Conservation (phyloP, 2,888 invertebrate species). For the Apamea monoglypha region DNA sequence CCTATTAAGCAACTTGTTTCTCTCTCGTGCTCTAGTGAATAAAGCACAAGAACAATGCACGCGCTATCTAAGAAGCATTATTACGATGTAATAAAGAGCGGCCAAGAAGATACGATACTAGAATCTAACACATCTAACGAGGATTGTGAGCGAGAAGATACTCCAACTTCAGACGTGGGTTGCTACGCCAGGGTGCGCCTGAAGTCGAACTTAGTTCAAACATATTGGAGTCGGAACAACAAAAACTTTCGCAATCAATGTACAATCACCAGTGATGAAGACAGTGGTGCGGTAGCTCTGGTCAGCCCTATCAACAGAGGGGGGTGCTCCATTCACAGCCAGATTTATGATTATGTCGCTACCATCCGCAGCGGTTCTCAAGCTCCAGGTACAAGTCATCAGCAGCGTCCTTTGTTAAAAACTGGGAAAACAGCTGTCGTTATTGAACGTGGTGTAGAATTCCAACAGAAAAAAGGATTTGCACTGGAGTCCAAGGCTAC, state of each 20-base stretch:
- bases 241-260: constrained; percentile 56
- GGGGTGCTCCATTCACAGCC: neutral
- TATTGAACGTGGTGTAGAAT: neutral
- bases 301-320: neutral
- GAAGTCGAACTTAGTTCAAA: constrained; percentile 48
- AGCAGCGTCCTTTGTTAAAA: neutral
- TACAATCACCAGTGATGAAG: constrained; percentile 35
- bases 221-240: constrained; percentile 15
- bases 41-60: constrained; percentile 33
- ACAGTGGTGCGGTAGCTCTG: neutral
- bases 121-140: constrained; percentile 38
- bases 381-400: neutral
- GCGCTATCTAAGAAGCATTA: constrained; percentile 38
- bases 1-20: neutral
- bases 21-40: neutral
- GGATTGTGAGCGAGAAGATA: neutral
- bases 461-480: neutral
- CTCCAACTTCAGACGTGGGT: constrained; percentile 42
- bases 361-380: constrained; percentile 15
- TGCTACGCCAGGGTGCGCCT: constrained; percentile 44
- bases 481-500: neutral
- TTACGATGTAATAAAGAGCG: constrained; percentile 41
- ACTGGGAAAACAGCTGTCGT: neutral
- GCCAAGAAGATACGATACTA: constrained; percentile 50
- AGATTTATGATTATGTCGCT: constrained; percentile 18